phyloP scores from a whole-genome alignment of 2,888 invertebrate genomes.

The Ophonus ardosiacus region DNA sequence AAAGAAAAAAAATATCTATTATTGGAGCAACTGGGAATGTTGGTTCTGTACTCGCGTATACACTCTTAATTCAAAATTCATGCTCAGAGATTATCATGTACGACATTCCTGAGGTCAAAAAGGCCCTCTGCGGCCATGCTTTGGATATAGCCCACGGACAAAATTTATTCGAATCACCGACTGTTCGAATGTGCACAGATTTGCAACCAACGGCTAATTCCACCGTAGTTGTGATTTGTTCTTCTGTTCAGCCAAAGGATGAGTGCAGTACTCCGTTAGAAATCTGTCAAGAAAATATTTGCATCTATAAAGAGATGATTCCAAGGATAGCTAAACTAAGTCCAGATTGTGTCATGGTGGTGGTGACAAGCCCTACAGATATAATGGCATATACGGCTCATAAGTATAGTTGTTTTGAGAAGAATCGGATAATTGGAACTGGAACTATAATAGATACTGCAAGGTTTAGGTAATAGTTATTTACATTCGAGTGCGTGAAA shows the following conservation, averaged over 20 bases:
- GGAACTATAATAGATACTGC: conserved; percentile 76
- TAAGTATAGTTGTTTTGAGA: conserved; percentile 81
- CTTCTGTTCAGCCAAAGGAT: background rate
- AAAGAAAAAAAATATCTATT: conserved; percentile 19
- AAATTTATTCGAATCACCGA: conserved; percentile 82
- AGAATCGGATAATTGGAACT: conserved; percentile 77
- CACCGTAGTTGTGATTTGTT: background rate
- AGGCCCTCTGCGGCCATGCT: conserved; percentile 92
- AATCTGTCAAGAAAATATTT: conserved; percentile 85
- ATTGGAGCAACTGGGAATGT: conserved; percentile 33
- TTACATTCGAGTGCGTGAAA: too few relatives aligned
- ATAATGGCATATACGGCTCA: conserved; percentile 82
- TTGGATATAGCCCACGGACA: conserved; percentile 93
- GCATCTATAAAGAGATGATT: conserved; percentile 77
- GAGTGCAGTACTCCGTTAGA: conserved; percentile 75
- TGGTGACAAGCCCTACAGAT: conserved; percentile 82
- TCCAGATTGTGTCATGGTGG: conserved; percentile 79
- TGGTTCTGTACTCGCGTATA: background rate
- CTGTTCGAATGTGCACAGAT: conserved; percentile 86
- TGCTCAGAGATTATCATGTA: conserved; percentile 41
- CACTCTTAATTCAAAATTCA: background rate
- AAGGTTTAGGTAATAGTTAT: background rate
- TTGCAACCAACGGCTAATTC: conserved; percentile 82
- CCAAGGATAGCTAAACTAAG: conserved; percentile 80
- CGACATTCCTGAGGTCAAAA: conserved; percentile 11